Evolutionary conservation across 2,888 invertebrate species (phyloP), one percentile per base, ranked within the genome.

Genomic region (Pristionchus exspectatus): DNA sequence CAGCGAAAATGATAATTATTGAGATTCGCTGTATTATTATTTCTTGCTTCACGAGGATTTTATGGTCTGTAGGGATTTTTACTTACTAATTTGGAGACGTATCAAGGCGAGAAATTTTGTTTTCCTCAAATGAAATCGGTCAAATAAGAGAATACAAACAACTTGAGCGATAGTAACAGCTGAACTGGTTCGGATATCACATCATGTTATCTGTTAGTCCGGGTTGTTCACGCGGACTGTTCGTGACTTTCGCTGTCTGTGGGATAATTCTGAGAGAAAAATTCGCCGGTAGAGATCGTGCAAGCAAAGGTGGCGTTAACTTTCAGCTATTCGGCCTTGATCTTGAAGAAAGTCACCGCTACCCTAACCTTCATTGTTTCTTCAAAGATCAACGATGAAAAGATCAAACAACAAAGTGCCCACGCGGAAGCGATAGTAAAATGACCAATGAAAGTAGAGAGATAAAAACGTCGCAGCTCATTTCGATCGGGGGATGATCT

Each of bases 381-480:
- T 77, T 44, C 77, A 44, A 77, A 77, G 77, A 77, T 77, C 77
- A 77, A 44, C 38, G 44, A 77, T 44, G 77, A 7, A n/a, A 77
- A 77, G 77, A 77, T 77, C 77, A 77, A 77, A 77, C 77, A 77
- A 24, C 33, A 10, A 44, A 12, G 30, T 7, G 10, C n/a, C 44
- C 50, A 44, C 38, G n/a, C 24, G 77, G 10, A 16, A 1, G 14
- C 74, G 21, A 59, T 59, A 59, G 59, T 59, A 3, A 38, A 77
- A 44, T 30, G 50, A 77, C 77, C 30, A 77, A 50, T 14, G 77
- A 77, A 77, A 44, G 44, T 77, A 44, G 77, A 77, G 77, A 77
- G 74, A 74, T 74, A 74, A 74, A 30, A 30, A 33, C 38, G 7
- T 14, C 0, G 38, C 16, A 2, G 18, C 21, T 30, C 74, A 30